Evolutionary conservation across 2,797 vertebrate genomes (phyloP), one percentile per base, ranked within the genome.

Genomic region (Petrocephalus schoutedeni): DNA sequence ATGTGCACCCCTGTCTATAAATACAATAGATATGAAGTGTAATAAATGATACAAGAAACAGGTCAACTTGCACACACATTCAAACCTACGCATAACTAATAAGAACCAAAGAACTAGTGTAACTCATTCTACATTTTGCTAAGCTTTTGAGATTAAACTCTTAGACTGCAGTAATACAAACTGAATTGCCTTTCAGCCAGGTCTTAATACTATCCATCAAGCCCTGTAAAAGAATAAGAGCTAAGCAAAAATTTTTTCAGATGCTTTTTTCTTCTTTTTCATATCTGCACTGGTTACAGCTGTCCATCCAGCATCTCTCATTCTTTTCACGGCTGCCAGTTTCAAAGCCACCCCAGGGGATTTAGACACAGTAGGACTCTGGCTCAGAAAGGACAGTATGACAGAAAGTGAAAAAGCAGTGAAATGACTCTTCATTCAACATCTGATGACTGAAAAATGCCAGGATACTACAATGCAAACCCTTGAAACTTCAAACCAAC

Each of bases 281-380:
- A 96, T 97, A 91, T 97, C 95, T 88, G 92, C 87, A 91, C 94
- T 96, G 90, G 94, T 95, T 83, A 98, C 92, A 1, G 96, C 94
- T 59, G 95, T 95, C 98, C 98, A 99, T 4, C 95, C 97, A 1
- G 97, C 95, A 89, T 98, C 97, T 19, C 92, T 93, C 92, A 96
- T 97, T 89, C 96, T 97, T 92, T 96, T 97, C 85, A 97, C 93
- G 91, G 96, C 92, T 91, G 95, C 94, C 87, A 96, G 88, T 91
- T 96, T 99, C 89, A 96, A 45, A 1, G 91, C 89, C 90, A 93
- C 95, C 90, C 94, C 95, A 87, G 96, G 95, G 87, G 95, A 96
- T 92, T 95, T 96, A 36, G 91, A 71, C 56, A 45, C 80, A 89
- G 87, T 87, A 80, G 95, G 93, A 84, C 92, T 91, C 91, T 95